Evolutionary conservation across 2,888 invertebrate species (phyloP).

Genomic region (Nasonia oneida): DNA sequence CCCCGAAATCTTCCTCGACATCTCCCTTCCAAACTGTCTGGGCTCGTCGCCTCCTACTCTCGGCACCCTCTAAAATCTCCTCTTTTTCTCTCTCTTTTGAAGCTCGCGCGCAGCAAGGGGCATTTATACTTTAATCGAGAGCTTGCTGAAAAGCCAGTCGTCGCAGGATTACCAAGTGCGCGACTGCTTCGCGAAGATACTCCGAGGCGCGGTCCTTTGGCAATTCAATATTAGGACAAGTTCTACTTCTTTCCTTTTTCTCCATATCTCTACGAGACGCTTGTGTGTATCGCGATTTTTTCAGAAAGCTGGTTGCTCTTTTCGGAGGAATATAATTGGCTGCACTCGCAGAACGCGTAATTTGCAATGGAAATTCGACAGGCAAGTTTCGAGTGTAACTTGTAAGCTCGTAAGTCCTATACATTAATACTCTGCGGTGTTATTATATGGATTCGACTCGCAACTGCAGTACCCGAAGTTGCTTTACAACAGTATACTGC

Average conservation of each 20-base stretch:
- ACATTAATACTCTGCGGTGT: background rate
- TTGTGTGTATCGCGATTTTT: background rate
- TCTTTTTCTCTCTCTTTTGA: background rate
- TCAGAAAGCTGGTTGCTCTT: background rate
- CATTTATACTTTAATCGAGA: conserved; percentile 27
- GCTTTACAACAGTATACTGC: background rate
- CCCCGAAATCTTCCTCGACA: background rate
- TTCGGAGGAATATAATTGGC: background rate
- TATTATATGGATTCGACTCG: background rate
- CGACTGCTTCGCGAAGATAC: conserved; percentile 16
- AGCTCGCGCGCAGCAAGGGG: background rate
- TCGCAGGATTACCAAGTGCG: background rate
- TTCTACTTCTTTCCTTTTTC: background rate
- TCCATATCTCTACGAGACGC: background rate
- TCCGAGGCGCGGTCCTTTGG: background rate
- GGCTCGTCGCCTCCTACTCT: background rate
- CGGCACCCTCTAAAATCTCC: background rate
- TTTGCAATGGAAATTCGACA: background rate
- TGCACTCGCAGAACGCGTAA: background rate
- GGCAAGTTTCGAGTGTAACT: background rate
- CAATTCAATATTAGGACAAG: conserved; percentile 43
- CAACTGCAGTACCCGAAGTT: background rate
- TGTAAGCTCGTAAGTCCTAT: background rate
- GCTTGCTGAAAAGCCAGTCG: background rate
- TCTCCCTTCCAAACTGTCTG: background rate